Percentiles rank a stretch among this genome's conserved stretches.
These are phyloP conservation scores for Diceros bicornis DNA, from an alignment of 2,797 vertebrate species.

Conservation along the genomic window DNA sequence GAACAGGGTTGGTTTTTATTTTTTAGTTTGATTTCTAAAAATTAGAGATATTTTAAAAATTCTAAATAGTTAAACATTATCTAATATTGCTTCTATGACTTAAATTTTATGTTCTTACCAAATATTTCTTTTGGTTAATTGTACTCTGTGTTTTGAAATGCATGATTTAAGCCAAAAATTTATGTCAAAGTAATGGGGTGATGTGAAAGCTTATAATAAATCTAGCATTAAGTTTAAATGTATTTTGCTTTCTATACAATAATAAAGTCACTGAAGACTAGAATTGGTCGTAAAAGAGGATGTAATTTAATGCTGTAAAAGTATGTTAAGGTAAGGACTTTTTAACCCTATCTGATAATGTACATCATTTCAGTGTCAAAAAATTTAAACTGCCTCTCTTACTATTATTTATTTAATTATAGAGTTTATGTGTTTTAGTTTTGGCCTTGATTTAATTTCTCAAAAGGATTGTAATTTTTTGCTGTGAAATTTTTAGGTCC, in stretches of 20 bases:
- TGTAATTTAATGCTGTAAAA: constrained; percentile 15
- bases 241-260: constrained; percentile 40
- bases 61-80: background rate
- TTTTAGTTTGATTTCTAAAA: constrained; percentile 35
- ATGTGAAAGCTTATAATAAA: background rate
- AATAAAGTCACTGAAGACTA: background rate
- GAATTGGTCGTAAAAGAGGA: background rate
- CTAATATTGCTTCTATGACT: background rate
- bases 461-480: background rate
- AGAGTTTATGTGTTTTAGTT: background rate
- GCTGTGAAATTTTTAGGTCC: constrained; percentile 91
- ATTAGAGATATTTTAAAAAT: background rate
- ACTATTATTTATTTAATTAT: background rate
- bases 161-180: constrained; percentile 19
- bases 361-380: background rate
- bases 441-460: background rate
- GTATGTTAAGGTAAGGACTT: background rate
- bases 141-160: constrained; percentile 68
- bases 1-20: background rate
- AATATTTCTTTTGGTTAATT: constrained; percentile 61
- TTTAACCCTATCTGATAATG: background rate
- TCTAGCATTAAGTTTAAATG: background rate
- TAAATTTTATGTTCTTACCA: background rate
- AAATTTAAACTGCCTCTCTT: background rate
- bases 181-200: background rate